Base-by-base conservation (phyloP, 2,888 invertebrate species). In the Calameuta idolon region DNA sequence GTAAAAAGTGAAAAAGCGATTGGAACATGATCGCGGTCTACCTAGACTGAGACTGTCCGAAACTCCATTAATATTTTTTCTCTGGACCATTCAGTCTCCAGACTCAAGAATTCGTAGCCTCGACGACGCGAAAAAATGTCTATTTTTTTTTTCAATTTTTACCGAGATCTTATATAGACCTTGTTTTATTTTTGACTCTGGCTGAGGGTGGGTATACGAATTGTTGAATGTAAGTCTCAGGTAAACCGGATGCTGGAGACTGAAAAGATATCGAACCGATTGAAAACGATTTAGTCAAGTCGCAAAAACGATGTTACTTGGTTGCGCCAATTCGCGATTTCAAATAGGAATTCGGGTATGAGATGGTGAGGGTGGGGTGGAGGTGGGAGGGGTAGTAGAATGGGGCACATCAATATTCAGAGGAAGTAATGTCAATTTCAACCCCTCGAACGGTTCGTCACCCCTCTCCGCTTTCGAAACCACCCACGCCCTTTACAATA, bases 221-320 rank as follows among this genome's bases (percentile, higher is more conserved):
- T 5, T 40, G 15, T 15, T 15, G 15, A 40, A 4, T 40, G 15
- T 15, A 40, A 15, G 15, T 40, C 15, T 40, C 40, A 1, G 40
- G 15, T 40, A 55, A 23, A 55, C 5, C 23, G 23, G 12, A 71
- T 33, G 31, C 71, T 31, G 71, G 71, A 71, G 71, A 30, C 31
- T 15, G 71, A 31, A 11, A 33, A 33, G 31, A 15, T 71, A 71
- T 40, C 68, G 83, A 86, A 76, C 76, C 79, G 79, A 84, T 83
- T 80, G 83, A 80, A 84, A 85, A 87, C 82, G 85, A 86, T 86
- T 84, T 84, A 79, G 78, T 78, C 68, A 78, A 77, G 77, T 77
- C 69, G 74, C 31, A 31, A 33, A n/a, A 33, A 33, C 31, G 31
- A 71, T 71, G 33, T 31, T 71, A n/a, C 71, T 31, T 73, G 73